These are phyloP conservation scores for Eremophila alpestris DNA, from an alignment of 2,797 vertebrate genomes.

Conservation along the genomic window DNA sequence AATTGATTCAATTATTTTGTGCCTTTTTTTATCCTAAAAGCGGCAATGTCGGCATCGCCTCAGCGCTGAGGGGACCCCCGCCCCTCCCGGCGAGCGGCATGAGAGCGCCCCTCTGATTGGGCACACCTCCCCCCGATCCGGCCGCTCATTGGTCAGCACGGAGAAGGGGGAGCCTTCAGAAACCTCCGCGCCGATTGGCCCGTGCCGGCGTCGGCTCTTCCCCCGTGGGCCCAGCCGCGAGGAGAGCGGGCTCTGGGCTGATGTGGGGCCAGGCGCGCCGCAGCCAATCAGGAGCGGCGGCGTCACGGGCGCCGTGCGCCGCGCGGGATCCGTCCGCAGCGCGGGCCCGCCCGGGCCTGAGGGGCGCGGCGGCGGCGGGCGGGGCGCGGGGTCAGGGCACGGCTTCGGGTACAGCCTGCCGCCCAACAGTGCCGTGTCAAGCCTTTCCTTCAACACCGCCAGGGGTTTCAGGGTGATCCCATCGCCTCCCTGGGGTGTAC, in stretches of 20 bases:
- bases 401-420: accelerated
- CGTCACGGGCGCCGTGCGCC: background rate
- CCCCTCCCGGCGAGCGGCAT: background rate
- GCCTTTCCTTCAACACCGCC: background rate
- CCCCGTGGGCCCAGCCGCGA: slow-evolving; percentile 28
- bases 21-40: background rate
- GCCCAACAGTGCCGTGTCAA: accelerated
- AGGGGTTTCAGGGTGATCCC: too few species aligned
- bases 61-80: background rate
- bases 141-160: background rate
- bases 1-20: accelerated
- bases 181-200: background rate
- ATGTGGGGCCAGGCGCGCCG: slow-evolving; percentile 79
- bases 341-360: background rate
- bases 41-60: accelerated
- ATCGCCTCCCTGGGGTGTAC: accelerated
- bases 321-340: slow-evolving; percentile 42
- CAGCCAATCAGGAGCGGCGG: slow-evolving; percentile 62
- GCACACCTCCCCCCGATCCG: background rate
- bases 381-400: accelerated
- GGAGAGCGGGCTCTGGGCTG: slow-evolving; percentile 76
- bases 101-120: slow-evolving; percentile 14
- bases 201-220: background rate
- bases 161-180: background rate
- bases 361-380: background rate